phyloP scores from a whole-genome alignment of 2,888 invertebrate species.

The Carterocephalus palaemon region DNA sequence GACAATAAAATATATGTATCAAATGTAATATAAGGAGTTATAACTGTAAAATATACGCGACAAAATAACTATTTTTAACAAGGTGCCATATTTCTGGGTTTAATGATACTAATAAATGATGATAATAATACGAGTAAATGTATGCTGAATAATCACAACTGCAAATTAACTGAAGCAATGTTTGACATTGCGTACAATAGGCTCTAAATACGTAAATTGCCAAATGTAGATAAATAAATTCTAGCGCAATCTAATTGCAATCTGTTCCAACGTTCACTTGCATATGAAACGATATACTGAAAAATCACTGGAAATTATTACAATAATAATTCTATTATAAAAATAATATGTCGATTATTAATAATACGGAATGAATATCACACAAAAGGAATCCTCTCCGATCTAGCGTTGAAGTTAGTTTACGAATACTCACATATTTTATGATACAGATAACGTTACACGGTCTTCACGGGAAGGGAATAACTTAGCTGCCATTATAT shows the following conservation, averaged over 20 bases:
- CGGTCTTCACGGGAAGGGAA: conserved; percentile 10
- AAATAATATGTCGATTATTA: conserved; percentile 58
- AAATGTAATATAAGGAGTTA: conserved; percentile 68
- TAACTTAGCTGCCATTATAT: conserved; percentile 20
- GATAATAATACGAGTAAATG: conserved; percentile 20
- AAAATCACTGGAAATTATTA: conserved; percentile 53
- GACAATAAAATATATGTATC: conserved; percentile 74
- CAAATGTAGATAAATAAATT: conserved; percentile 54
- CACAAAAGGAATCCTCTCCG: conserved; percentile 70
- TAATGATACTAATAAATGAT: conserved; percentile 29
- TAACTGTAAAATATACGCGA: conserved; percentile 72
- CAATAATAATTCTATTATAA: conserved; percentile 45
- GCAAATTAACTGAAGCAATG: conserved; percentile 58
- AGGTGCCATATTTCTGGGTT: conserved; percentile 53
- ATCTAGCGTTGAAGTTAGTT: conserved; percentile 33
- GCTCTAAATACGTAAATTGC: conserved; percentile 38
- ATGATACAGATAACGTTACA: conserved; percentile 15
- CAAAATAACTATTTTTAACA: conserved; percentile 54
- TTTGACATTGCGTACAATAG: conserved; percentile 57
- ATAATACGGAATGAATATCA: conserved; percentile 73
- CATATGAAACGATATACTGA: conserved; percentile 42
- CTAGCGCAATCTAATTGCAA: conserved; percentile 77
- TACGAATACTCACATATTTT: conserved; percentile 18
- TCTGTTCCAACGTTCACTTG: conserved; percentile 39
- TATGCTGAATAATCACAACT: conserved; percentile 37